Evolutionary conservation across 30 jellyfish, hydroid and myxozoan species (phyloP), one percentile per base, ranked within the genome.

Genomic region (Pelagia noctiluca): DNA sequence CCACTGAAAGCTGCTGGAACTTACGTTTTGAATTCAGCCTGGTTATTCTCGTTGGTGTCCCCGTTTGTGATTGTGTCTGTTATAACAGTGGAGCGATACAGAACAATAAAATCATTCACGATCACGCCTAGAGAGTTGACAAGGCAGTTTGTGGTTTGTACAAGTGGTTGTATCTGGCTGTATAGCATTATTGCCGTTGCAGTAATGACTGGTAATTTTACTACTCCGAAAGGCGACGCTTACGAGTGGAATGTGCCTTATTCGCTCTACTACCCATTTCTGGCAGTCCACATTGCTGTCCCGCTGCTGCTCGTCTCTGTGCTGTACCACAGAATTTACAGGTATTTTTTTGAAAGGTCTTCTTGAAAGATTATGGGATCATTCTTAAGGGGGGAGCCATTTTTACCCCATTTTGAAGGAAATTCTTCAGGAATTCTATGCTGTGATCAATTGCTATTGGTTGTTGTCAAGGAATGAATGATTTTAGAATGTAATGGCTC

Each of bases 31-130:
- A 88, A 88, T 71, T 38, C 93, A 25, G 63, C 72, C 31, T 88
- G 88, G 88, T 71, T 81, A 8, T 88, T 88, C 66, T 88, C 97
- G 42, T 50, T 88, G 48, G 97, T 67, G 1, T 61, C 87, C 19
- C 97, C 97, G 23, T 88, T 88, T 60, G 90, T 82, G 1, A 69
- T 63, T 8, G 89, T 88, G 57, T 34, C 89, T 13, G 93, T 79
- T 10, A 88, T 88, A 10, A 88, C 97, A 37, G 11, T 60, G 1
- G 97, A 88, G 72, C 54, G 97, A 53, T 88, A 88, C 83, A 64
- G 23, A 33, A 67, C 82, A 12, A 77, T 86, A 13, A 74, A 33
- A 22, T 71, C 95, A 34, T 35, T 28, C 48, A 25, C 76, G 22
- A 23, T 76, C 18, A 87, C 83, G 1, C 22, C 34, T 13, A 50